Conservation (phyloP, 2,797 vertebrate genomes). For the Eleutherodactylus coqui region DNA sequence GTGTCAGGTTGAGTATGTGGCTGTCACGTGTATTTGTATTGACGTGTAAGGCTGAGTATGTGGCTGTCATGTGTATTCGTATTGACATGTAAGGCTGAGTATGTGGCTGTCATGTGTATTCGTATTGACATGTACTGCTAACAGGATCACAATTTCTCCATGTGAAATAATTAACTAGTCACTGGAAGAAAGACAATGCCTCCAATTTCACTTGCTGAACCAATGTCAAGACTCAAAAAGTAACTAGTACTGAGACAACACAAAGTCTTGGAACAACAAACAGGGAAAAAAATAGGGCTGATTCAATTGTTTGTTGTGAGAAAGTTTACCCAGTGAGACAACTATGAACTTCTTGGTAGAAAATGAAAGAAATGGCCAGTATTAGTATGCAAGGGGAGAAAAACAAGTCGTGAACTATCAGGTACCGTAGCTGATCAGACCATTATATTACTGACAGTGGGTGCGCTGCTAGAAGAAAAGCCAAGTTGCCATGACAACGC, state of each 20-base stretch:
- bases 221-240: neutral
- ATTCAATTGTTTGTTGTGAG: conserved; percentile 16
- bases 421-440: conserved; percentile 54
- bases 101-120: neutral
- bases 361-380: conserved; percentile 42
- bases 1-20: too few relatives aligned
- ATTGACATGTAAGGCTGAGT: neutral
- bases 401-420: conserved; percentile 61
- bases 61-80: too few relatives aligned
- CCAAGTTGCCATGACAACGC: conserved; percentile 59
- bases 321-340: conserved; percentile 39
- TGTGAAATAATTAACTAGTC: conserved; percentile 6
- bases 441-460: conserved; percentile 45
- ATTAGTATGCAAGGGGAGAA: conserved; percentile 52
- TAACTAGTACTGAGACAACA: neutral
- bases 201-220: neutral
- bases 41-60: too few relatives aligned
- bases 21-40: too few relatives aligned
- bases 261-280: conserved; percentile 3
- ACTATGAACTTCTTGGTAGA: conserved; percentile 2
- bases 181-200: neutral
- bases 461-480: conserved; percentile 42
- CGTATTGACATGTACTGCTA: neutral
- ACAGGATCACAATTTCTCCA: neutral
- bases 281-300: neutral